A percentile compares a stretch with the other conserved stretches of the same genome.
phyloP scores from a whole-genome alignment of 2,797 vertebrate genomes.

The Chrosomus eos region DNA sequence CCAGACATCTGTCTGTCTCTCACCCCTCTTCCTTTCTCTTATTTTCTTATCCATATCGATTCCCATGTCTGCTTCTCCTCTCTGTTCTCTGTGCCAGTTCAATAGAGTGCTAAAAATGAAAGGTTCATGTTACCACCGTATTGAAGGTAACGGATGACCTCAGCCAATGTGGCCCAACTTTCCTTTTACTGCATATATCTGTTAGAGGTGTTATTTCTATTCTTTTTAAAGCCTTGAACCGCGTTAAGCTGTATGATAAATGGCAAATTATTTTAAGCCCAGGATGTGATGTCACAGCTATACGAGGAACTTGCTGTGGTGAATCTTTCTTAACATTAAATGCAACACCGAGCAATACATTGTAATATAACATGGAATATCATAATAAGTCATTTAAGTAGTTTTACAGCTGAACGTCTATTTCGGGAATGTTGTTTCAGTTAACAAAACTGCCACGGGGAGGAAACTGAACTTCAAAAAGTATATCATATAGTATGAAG shows the following conservation, averaged over 20 bases:
- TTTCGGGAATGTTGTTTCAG: background rate
- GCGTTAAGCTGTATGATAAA: background rate
- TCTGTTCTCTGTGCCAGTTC: background rate
- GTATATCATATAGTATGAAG: no score
- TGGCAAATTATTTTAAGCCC: background rate
- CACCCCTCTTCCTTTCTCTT: conserved; percentile 24
- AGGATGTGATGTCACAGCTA: background rate
- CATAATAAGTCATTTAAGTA: background rate
- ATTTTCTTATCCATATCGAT: conserved; percentile 19
- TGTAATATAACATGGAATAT: background rate
- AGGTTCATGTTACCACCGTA: background rate
- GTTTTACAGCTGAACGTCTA: background rate
- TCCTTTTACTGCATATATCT: background rate
- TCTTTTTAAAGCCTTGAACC: background rate
- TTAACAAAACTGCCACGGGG: background rate
- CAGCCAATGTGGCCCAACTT: background rate
- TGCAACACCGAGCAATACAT: background rate
- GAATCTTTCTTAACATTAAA: background rate
- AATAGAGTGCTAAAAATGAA: conserved; percentile 10
- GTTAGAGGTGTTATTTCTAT: background rate
- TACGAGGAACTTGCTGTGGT: background rate
- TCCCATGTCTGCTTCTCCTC: conserved; percentile 3
- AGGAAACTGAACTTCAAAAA: background rate
- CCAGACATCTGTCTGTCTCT: conserved; percentile 29
- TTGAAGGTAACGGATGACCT: conserved; percentile 5